These are phyloP conservation scores for Carcina quercana DNA, from an alignment of 2,888 invertebrate species.

Conservation along the genomic window DNA sequence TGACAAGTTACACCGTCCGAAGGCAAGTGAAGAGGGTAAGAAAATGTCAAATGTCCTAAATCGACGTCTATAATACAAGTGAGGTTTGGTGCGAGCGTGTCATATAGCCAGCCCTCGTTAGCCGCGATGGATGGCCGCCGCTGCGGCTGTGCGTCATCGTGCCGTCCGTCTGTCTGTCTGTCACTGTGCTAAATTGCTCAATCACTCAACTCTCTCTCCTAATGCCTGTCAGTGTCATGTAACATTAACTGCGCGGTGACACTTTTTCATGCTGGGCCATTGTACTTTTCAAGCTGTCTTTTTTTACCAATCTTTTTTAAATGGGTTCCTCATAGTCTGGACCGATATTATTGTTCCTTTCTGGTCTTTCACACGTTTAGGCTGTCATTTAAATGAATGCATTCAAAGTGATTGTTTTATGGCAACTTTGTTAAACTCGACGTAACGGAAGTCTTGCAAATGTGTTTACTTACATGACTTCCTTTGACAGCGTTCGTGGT, in stretches of 20 bases:
- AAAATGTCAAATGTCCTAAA: slow-evolving; percentile 30
- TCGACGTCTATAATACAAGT: slow-evolving; percentile 37
- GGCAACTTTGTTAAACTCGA: too few species aligned
- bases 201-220: slow-evolving; percentile 19
- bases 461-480: too few species aligned
- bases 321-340: too few species aligned
- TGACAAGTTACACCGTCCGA: slow-evolving; percentile 1
- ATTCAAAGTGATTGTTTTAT: too few species aligned
- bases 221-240: slow-evolving; percentile 13
- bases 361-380: too few species aligned
- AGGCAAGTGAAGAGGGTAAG: slow-evolving; percentile 22
- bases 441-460: too few species aligned
- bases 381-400: too few species aligned
- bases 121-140: slow-evolving; percentile 37
- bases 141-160: slow-evolving; percentile 23
- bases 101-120: slow-evolving; percentile 49
- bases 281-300: too few species aligned
- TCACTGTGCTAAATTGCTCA: slow-evolving; percentile 21
- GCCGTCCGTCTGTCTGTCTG: slow-evolving; percentile 17
- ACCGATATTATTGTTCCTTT: too few species aligned
- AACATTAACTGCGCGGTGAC: slow-evolving; percentile 6
- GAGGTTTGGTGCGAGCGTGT: slow-evolving; percentile 32
- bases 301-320: too few species aligned
- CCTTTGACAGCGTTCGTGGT: too few species aligned
- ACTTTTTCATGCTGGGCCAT: background rate